These are phyloP conservation scores for Poliocrania exsul DNA, from an alignment of 2,797 vertebrate species.

Conservation along the genomic window DNA sequence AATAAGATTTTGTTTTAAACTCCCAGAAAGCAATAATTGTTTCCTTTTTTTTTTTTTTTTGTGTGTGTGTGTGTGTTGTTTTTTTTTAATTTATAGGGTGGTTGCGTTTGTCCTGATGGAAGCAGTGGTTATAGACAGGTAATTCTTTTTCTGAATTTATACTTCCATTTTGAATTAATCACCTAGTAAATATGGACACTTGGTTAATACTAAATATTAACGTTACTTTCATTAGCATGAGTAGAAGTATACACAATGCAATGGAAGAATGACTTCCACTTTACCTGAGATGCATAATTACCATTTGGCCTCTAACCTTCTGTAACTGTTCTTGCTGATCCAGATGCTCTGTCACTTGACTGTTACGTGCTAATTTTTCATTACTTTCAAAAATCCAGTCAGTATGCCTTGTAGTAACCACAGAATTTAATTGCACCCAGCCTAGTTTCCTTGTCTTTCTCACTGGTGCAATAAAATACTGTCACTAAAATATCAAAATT, in stretches of 20 bases:
- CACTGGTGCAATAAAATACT: background rate
- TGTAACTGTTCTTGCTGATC: background rate
- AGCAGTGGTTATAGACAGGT: constrained; percentile 55
- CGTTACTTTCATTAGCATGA: background rate
- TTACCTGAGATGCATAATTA: background rate
- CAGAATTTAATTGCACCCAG: background rate
- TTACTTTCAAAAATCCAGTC: background rate
- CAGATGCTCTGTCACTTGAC: background rate
- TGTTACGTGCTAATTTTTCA: background rate
- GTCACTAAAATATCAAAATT: background rate
- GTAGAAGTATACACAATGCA: background rate
- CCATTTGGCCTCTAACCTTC: background rate
- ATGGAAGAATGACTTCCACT: background rate
- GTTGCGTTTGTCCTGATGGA: constrained; percentile 65
- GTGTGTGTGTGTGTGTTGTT: too few species aligned
- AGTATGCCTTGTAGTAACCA: background rate
- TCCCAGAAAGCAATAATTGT: background rate
- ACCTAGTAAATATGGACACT: background rate
- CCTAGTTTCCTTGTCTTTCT: background rate
- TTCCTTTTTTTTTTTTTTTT: background rate
- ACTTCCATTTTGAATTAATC: background rate
- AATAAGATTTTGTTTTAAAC: background rate
- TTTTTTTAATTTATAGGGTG: background rate
- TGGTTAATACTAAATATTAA: background rate
- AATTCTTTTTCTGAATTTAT: background rate